Conservation (phyloP, 2,888 invertebrate species). For the Caenorhabditis sp. region DNA sequence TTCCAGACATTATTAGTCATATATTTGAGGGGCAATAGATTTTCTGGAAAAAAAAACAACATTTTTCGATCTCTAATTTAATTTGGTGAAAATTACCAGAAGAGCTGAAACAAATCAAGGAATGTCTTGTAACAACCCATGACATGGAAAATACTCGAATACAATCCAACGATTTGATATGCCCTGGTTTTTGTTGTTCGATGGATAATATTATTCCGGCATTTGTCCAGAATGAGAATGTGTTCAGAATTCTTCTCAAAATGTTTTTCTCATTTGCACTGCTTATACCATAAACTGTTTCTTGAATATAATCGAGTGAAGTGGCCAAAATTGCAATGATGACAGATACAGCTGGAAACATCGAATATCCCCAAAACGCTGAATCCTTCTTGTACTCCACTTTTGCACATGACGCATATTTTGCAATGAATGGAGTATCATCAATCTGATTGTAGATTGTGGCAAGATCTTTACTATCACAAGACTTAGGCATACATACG, state of each 20-base stretch:
- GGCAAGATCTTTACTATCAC: conserved; percentile 6
- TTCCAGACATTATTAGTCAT: conserved; percentile 34
- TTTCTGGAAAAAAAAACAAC: conserved; percentile 36
- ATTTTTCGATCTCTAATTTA: too few species aligned
- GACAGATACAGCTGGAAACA: conserved; percentile 19
- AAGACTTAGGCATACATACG: conserved; percentile 34
- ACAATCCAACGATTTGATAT: conserved; percentile 54
- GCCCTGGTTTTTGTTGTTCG: conserved; percentile 39
- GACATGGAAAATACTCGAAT: conserved; percentile 58
- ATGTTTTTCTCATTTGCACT: background rate
- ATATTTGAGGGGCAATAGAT: conserved; percentile 13
- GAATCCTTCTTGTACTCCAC: conserved; percentile 28
- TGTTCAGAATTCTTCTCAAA: conserved; percentile 8
- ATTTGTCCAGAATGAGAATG: conserved; percentile 47
- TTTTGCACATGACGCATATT: conserved; percentile 12
- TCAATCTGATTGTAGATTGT: background rate
- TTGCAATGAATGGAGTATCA: conserved; percentile 16
- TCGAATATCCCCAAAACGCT: conserved; percentile 28
- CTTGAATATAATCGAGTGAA: conserved; percentile 12
- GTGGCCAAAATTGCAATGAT: conserved; percentile 18
- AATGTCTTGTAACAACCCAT: conserved; percentile 55
- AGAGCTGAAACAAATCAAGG: background rate
- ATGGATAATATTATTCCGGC: conserved; percentile 28
- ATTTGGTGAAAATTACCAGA: too few species aligned
- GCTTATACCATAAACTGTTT: background rate